Evolutionary conservation across 2,888 invertebrate genomes (phyloP).

Genomic region (Piscicola geometra): DNA sequence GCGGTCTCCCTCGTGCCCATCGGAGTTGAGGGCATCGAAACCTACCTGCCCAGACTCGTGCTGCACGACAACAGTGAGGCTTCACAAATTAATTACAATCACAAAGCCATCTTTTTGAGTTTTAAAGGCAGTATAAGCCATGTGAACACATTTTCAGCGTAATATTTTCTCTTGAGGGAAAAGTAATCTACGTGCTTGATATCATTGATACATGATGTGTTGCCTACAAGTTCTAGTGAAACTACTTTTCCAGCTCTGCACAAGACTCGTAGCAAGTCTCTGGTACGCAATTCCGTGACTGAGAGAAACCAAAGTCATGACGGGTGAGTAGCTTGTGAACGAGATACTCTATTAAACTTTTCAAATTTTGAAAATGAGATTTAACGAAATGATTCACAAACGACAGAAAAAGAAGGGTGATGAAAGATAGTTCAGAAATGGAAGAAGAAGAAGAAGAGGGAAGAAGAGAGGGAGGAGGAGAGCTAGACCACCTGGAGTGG

Average conservation of each 20-base stretch:
- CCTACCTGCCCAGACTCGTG: slow-evolving; percentile 1
- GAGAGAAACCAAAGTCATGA: background rate
- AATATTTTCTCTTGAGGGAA: too few species aligned
- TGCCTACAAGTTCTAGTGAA: too few species aligned
- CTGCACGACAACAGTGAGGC: background rate
- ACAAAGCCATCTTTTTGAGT: too few species aligned
- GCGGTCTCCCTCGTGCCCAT: background rate
- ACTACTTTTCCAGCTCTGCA: background rate
- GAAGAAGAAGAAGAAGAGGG: too few species aligned
- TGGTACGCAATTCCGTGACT: background rate
- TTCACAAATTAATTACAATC: background rate
- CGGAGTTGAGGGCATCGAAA: background rate
- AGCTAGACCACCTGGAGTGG: background rate
- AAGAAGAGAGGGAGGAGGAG: too few species aligned
- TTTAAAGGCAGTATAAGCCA: too few species aligned
- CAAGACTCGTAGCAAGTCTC: background rate
- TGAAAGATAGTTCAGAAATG: too few species aligned
- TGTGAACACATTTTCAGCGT: too few species aligned
- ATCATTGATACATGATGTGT: background rate
- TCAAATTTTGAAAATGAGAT: background rate
- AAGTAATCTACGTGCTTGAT: too few species aligned
- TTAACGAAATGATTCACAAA: background rate
- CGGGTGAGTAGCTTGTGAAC: background rate
- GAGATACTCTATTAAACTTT: too few species aligned
- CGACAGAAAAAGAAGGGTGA: too few species aligned